Conservation (phyloP, 1,140 invertebrate species). For the Bombyx mandarina region DNA sequence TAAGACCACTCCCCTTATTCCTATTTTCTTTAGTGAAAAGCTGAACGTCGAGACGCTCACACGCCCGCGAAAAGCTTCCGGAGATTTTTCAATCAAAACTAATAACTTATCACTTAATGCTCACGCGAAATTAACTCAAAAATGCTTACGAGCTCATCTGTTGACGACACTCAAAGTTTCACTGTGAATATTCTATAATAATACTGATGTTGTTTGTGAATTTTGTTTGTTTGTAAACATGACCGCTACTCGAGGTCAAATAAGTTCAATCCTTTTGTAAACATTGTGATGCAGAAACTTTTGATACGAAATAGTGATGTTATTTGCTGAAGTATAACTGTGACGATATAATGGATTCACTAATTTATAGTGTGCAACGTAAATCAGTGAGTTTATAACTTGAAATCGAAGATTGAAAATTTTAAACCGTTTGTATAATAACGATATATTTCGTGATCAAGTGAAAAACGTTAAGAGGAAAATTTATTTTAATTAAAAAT, state of each 20-base stretch:
- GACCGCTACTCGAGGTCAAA: not conserved
- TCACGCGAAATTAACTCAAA: not conserved
- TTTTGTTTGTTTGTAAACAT: constrained; percentile 42
- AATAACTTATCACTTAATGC: not conserved
- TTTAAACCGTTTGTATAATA: not conserved
- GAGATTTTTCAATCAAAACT: not conserved
- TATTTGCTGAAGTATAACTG: not conserved
- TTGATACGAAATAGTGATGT: not conserved
- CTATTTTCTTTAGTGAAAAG: not conserved
- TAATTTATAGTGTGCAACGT: not conserved
- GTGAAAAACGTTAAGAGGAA: too few species aligned
- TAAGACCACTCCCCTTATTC: not conserved
- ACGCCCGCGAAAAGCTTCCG: not conserved
- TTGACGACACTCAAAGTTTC: not conserved
- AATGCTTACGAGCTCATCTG: not conserved
- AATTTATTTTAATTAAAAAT: not conserved
- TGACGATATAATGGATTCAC: not conserved
- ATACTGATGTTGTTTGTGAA: constrained; percentile 10
- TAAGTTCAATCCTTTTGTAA: not conserved
- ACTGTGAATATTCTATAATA: constrained; percentile 6
- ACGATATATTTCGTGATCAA: not conserved
- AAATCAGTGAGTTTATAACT: not conserved
- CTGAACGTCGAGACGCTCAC: not conserved
- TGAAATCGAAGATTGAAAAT: not conserved
- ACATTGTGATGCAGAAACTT: not conserved